Base-by-base conservation (phyloP, 2,888 invertebrate species). In the Mayetiola destructor region DNA sequence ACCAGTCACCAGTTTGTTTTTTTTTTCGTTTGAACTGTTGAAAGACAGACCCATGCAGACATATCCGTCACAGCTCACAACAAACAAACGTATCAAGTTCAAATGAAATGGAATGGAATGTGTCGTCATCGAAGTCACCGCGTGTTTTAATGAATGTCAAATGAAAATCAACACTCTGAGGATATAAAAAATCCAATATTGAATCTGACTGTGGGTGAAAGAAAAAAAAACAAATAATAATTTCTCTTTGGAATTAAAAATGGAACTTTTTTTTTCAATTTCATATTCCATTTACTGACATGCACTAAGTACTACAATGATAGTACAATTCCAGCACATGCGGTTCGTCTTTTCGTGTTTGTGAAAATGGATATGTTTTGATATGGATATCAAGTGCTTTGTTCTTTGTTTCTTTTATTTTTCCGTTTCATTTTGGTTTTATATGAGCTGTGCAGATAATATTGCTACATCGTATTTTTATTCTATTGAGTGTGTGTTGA, bases 231-330 rank as follows among this genome's bases (percentile, higher is more conserved):
- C 48, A 9, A 27, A 48, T n/a, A 27, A n/a, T 23, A 48, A 48
- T 48, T n/a, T 48, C n/a, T 48, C 27, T 48, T 48, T 48, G 27
- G n/a, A 48, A 48, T 48, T 48, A 48, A 23, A 48, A 48, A 48
- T 48, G 48, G n/a, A 23, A 48, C 48, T 48, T 48, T 48, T 36
- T 36, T 36, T 48, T n/a, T n/a, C n/a, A n/a, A n/a, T n/a, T n/a
- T n/a, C n/a, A n/a, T n/a, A n/a, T n/a, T n/a, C n/a, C n/a, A n/a
- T n/a, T n/a, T n/a, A n/a, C n/a, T n/a, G n/a, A n/a, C n/a, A n/a
- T n/a, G n/a, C n/a, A n/a, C n/a, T n/a, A n/a, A n/a, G n/a, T n/a
- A n/a, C n/a, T n/a, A n/a, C n/a, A n/a, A n/a, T n/a, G n/a, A n/a
- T n/a, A n/a, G n/a, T n/a, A n/a, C n/a, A n/a, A n/a, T n/a, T n/a